Evolutionary conservation across 2,113 vertebrate genomes (phyloP).

Genomic region (Piliocolobus tephrosceles): DNA sequence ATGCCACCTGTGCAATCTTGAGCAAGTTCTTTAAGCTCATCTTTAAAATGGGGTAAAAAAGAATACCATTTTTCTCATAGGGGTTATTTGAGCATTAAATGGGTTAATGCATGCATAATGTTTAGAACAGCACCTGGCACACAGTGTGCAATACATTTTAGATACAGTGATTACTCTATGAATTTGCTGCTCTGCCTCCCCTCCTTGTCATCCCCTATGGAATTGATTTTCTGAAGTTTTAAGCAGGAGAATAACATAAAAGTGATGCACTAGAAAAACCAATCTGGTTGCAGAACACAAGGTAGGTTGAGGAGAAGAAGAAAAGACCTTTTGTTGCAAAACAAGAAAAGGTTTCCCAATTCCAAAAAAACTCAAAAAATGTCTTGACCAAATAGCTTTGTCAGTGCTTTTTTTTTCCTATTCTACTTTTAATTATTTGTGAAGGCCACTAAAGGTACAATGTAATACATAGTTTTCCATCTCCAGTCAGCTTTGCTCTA

Average conservation of each 20-base stretch:
- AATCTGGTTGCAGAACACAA: neutral
- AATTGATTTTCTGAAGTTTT: constrained; percentile 23
- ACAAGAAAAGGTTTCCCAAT: neutral
- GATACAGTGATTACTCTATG: neutral
- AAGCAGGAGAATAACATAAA: neutral
- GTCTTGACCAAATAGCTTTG: neutral
- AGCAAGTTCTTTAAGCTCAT: neutral
- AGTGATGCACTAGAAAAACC: neutral
- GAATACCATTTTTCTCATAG: neutral
- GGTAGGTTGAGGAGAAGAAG: neutral
- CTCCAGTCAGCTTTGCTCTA: neutral
- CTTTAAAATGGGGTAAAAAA: neutral
- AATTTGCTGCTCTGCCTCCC: neutral
- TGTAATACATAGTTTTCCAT: neutral
- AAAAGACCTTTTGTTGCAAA: neutral
- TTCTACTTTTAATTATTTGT: constrained; percentile 42
- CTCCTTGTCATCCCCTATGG: neutral
- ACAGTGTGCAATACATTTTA: neutral
- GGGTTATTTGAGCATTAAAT: neutral
- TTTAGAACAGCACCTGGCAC: neutral
- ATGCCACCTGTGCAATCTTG: neutral
- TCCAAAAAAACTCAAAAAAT: neutral
- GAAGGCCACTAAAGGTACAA: neutral
- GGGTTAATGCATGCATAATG: neutral
- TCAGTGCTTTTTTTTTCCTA: neutral